Base-by-base conservation (phyloP, 1,140 invertebrate genomes). In the Hirudo medicinalis region DNA sequence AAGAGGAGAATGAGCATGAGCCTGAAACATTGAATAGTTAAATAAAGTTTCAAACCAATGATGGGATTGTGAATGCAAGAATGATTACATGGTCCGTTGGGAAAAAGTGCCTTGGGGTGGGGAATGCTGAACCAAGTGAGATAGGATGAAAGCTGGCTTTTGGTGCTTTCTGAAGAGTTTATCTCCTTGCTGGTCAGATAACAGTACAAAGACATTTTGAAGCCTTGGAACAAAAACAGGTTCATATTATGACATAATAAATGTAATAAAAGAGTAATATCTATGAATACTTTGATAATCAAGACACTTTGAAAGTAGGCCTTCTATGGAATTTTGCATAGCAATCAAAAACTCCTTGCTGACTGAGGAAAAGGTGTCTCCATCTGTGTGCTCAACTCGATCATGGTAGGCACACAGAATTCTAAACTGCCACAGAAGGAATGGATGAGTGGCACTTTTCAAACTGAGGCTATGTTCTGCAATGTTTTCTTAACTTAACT, bases 91-190 rank as follows among this genome's bases (percentile, higher is more conserved):
- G 43, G 43, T 68, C 67, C 67, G 13, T 36, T 68, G n/a, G 29
- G 67, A 36, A 25, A 40, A 11, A 68, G 32, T 29, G 67, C 67
- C 27, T 36, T 68, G 29, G 67, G 67, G 32, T 68, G 67, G 40
- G 67, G 67, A 32, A 68, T 68, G 17, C 29, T 36, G 27, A 36
- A 68, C 67, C 67, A 68, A 22, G 67, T 29, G 40, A 68, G 67
- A 68, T 36, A 68, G 19, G 67, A 29, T 8, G 67, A 27, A 29
- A 68, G 19, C 40, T 36, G 32, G 40, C 40, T 25, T 15, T 20
- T 36, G 27, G 17, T 29, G n/a, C 17, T 29, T 36, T 68, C 67
- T 27, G 67, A 22, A 36, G 32, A 63, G 43, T 13, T 49, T 49
- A 49, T 49, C 43, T 49, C 43, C 43, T 49, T 49, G 43, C 43